A percentile compares a stretch with the other conserved stretches of the same genome.
phyloP scores from a whole-genome alignment of 2,113 vertebrate genomes.

The Anolis carolinensis region DNA sequence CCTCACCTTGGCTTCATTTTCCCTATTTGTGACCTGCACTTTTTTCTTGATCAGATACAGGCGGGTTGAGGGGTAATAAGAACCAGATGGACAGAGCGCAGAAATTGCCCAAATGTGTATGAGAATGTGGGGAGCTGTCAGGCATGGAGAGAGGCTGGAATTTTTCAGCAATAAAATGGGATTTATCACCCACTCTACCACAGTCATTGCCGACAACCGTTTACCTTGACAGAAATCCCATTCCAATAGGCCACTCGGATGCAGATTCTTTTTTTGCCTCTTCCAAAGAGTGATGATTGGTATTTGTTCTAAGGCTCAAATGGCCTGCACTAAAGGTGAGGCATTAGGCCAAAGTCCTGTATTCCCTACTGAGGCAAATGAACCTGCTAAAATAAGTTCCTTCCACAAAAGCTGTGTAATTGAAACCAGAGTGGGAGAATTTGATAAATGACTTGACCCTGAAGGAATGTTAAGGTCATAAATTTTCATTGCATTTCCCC shows the following conservation, averaged over 20 bases:
- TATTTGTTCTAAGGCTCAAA: slow-evolving; percentile 88
- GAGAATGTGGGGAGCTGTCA: slow-evolving; percentile 97
- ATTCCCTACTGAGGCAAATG: slow-evolving; percentile 97
- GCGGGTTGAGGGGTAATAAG: slow-evolving; percentile 94
- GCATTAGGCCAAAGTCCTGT: slow-evolving; percentile 87
- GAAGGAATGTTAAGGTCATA: slow-evolving; percentile 97
- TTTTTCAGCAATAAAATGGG: slow-evolving; percentile 98
- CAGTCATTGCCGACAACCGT: slow-evolving; percentile 87
- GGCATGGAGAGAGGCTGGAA: slow-evolving; percentile 97
- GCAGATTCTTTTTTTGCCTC: slow-evolving; percentile 77
- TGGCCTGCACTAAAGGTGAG: slow-evolving; percentile 84
- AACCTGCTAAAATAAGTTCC: slow-evolving; percentile 98
- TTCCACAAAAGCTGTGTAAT: slow-evolving; percentile 96
- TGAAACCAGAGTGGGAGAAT: slow-evolving; percentile 99
- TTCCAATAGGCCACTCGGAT: slow-evolving; percentile 79
- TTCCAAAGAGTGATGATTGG: slow-evolving; percentile 82
- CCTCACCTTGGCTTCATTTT: slow-evolving; percentile 75
- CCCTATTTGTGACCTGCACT: slow-evolving; percentile 79
- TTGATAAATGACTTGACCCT: slow-evolving; percentile 99
- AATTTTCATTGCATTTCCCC: slow-evolving; percentile 89
- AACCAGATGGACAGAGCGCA: slow-evolving; percentile 96
- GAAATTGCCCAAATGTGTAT: slow-evolving; percentile 95
- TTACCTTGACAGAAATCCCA: slow-evolving; percentile 85
- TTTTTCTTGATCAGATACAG: slow-evolving; percentile 84
- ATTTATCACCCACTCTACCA: slow-evolving; percentile 98